Evolutionary conservation across 2,113 vertebrate genomes (phyloP).

Genomic region (Pseudois nayaur): DNA sequence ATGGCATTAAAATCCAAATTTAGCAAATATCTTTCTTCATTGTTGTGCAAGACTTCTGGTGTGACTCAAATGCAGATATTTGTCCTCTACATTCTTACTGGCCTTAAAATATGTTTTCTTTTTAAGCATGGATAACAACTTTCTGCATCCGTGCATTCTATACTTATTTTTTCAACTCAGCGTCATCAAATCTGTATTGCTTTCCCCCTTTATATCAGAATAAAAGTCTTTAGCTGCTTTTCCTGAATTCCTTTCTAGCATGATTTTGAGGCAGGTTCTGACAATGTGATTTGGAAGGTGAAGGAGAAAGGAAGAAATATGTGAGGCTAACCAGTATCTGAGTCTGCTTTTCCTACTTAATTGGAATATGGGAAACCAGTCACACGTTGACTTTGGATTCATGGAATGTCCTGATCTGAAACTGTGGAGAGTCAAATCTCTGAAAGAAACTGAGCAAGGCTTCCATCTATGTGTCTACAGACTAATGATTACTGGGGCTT

Average conservation of each 20-base stretch:
- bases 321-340: not conserved
- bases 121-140: not conserved
- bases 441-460: too few species aligned
- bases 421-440: not conserved
- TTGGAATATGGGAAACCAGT: not conserved
- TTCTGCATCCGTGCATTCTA: not conserved
- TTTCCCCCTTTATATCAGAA: not conserved
- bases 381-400: not conserved
- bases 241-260: not conserved
- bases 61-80: not conserved
- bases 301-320: not conserved
- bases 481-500: not conserved
- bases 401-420: not conserved
- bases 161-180: not conserved
- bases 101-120: not conserved
- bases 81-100: not conserved
- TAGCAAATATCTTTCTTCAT: not conserved
- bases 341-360: not conserved
- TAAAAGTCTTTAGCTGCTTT: not conserved
- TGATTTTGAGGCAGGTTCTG: not conserved
- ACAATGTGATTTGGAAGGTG: not conserved
- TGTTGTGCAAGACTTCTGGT: not conserved
- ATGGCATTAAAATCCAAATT: not conserved
- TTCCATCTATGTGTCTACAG: not conserved
- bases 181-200: not conserved